Conservation (phyloP, 2,797 vertebrate genomes). For the Mormyrops attenuatus region DNA sequence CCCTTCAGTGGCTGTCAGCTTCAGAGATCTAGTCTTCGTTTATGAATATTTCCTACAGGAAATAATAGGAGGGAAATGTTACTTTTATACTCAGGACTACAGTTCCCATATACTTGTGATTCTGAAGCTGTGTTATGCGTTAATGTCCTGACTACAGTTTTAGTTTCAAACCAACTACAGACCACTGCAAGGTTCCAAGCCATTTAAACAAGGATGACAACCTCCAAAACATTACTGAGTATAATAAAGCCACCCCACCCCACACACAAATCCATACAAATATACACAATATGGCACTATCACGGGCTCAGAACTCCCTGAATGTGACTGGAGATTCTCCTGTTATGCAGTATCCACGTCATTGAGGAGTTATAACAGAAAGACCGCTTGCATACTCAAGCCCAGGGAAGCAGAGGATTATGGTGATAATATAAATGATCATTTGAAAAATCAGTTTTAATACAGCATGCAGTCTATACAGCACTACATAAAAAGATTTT, state of each 20-base stretch:
- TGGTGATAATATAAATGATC: slow-evolving; percentile 43
- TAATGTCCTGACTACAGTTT: background rate
- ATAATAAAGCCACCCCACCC: background rate
- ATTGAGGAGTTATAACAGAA: background rate
- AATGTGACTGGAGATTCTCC: background rate
- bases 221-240: background rate
- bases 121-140: background rate
- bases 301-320: background rate
- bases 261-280: slow-evolving; percentile 9
- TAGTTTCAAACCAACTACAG: background rate
- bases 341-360: background rate
- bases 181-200: background rate
- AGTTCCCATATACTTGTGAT: background rate
- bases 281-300: slow-evolving; percentile 14
- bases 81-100: background rate
- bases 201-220: background rate
- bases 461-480: slow-evolving; percentile 72
- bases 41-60: background rate
- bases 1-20: background rate
- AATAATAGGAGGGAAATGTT: background rate
- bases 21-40: background rate
- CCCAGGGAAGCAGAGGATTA: slow-evolving; percentile 22
- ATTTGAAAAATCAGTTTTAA: slow-evolving; percentile 49
- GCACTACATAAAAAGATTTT: slow-evolving; percentile 62
- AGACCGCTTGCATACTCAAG: background rate